These are phyloP conservation scores for Phaedon cochleariae DNA, from an alignment of 2,888 invertebrate genomes.

Conservation along the genomic window DNA sequence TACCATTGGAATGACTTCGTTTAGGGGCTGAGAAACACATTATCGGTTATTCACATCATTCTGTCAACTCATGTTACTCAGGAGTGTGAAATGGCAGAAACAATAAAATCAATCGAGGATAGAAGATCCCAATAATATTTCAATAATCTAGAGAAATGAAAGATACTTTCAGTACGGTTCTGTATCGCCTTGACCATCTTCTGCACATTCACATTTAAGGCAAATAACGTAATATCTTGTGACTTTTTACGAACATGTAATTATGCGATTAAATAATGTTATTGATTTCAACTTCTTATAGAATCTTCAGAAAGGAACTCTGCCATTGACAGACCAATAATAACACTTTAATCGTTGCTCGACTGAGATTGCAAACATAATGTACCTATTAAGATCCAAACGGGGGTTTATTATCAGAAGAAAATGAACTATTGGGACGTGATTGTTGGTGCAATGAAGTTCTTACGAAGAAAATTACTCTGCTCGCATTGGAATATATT, in stretches of 20 bases:
- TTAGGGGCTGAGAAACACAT: no score
- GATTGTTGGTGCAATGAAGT: neutral
- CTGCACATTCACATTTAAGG: neutral
- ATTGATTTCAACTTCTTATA: slow-evolving; percentile 28
- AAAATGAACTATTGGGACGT: slow-evolving; percentile 10
- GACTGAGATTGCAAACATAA: slow-evolving; percentile 12
- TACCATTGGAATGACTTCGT: no score
- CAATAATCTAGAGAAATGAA: no score
- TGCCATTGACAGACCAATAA: slow-evolving; percentile 29
- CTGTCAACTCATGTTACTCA: no score
- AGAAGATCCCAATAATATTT: no score
- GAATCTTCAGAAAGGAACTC: slow-evolving; percentile 19
- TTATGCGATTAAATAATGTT: slow-evolving; percentile 31
- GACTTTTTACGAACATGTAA: slow-evolving; percentile 11
- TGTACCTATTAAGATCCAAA: slow-evolving; percentile 6
- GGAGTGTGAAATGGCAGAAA: no score
- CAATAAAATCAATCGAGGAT: no score
- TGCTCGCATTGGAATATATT: neutral
- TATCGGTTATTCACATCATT: no score
- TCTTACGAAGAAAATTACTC: neutral
- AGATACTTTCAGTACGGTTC: no score
- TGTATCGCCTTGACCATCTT: slow-evolving; percentile 12
- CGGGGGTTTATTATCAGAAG: slow-evolving; percentile 1
- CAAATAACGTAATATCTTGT: slow-evolving; percentile 10
- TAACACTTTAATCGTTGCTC: slow-evolving; percentile 25